phyloP scores from a whole-genome alignment of 2,797 vertebrate species.

The Furcifer pardalis region DNA sequence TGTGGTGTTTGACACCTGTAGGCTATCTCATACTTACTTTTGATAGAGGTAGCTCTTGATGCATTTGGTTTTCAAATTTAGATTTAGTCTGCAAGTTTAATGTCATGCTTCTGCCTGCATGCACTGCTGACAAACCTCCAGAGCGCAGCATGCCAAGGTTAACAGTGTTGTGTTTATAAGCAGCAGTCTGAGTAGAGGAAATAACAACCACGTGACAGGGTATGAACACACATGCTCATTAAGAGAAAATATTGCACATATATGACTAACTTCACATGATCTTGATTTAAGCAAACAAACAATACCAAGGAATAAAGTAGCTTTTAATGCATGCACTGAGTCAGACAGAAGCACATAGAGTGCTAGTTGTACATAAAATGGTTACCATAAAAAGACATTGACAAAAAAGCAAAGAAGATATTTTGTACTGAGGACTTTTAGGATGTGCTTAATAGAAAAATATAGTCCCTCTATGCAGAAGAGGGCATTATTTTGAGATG shows the following conservation, averaged over 20 bases:
- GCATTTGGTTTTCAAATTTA: conserved; percentile 97
- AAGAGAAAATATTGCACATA: conserved; percentile 77
- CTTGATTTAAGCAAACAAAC: conserved; percentile 79
- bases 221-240: conserved; percentile 83
- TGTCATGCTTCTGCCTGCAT: conserved; percentile 97
- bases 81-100: conserved; percentile 99
- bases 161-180: conserved; percentile 99
- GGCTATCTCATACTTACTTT: conserved; percentile 93
- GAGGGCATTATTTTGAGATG: background rate
- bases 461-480: conserved; percentile 14
- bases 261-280: conserved; percentile 78
- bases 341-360: conserved; percentile 77
- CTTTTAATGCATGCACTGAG: conserved; percentile 76
- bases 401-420: conserved; percentile 71
- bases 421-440: conserved; percentile 42
- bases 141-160: conserved; percentile 99
- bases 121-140: conserved; percentile 97
- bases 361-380: conserved; percentile 77
- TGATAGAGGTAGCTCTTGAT: conserved; percentile 98
- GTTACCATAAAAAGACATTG: conserved; percentile 73
- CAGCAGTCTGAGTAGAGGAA: conserved; percentile 99
- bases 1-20: conserved; percentile 73
- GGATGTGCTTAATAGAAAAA: background rate
- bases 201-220: conserved; percentile 97
- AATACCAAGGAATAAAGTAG: conserved; percentile 61